Percentiles rank a stretch among this genome's conserved stretches.
These are phyloP conservation scores for Mycteria americana DNA, from an alignment of 2,797 vertebrate genomes.

Conservation along the genomic window DNA sequence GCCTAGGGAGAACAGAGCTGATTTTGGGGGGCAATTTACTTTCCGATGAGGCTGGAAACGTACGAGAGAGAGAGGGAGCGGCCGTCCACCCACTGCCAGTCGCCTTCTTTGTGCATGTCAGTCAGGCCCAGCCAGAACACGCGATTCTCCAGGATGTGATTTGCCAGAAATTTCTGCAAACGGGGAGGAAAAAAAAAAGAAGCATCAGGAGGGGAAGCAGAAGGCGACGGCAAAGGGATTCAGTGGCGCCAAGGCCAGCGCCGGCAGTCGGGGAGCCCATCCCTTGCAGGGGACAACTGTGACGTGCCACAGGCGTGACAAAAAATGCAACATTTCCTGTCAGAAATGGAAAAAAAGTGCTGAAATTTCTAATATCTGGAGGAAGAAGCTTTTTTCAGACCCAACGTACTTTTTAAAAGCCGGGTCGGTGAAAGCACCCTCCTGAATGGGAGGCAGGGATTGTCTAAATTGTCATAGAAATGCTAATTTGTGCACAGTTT, in stretches of 20 bases:
- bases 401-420: neutral
- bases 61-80: neutral
- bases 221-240: neutral
- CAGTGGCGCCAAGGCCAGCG: neutral
- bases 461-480: neutral
- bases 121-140: neutral
- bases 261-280: fast-evolving
- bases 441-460: neutral
- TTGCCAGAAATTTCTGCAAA: neutral
- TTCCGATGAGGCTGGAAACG: neutral
- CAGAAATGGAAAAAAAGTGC: neutral
- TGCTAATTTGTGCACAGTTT: fast-evolving
- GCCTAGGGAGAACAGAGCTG: fast-evolving
- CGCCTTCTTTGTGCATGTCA: neutral
- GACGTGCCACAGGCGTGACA: fast-evolving
- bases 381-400: neutral
- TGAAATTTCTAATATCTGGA: neutral
- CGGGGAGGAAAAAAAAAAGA: fast-evolving
- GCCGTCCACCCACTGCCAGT: neutral
- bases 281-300: neutral
- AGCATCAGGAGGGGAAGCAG: neutral
- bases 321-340: neutral
- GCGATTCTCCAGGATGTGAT: neutral
- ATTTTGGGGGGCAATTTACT: neutral
- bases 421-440: fast-evolving